phyloP scores from a whole-genome alignment of 2,888 invertebrate species.

The Oeneis ivallda region DNA sequence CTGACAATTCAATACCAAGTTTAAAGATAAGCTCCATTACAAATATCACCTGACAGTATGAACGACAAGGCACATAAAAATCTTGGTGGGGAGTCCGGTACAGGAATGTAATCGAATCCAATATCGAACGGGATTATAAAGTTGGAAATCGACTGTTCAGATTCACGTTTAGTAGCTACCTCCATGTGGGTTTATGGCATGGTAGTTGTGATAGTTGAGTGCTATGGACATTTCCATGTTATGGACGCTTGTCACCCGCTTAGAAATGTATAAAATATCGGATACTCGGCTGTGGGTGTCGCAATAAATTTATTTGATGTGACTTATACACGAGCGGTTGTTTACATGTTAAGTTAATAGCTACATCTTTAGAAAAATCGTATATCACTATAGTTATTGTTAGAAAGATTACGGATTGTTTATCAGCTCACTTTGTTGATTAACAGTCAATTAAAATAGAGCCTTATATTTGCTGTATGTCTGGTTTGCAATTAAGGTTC shows the following conservation, averaged over 20 bases:
- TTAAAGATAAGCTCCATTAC: conserved; percentile 61
- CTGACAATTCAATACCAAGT: conserved; percentile 69
- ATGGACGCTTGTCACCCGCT: conserved; percentile 43
- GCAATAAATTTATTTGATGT: conserved; percentile 28
- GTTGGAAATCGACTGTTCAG: conserved; percentile 39
- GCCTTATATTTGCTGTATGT: background rate
- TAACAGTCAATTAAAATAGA: background rate
- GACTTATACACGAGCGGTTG: conserved; percentile 21
- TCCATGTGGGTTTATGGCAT: conserved; percentile 42
- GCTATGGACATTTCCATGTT: conserved; percentile 38
- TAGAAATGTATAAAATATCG: conserved; percentile 40
- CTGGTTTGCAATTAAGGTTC: background rate
- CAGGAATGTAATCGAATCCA: conserved; percentile 48
- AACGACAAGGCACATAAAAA: conserved; percentile 57
- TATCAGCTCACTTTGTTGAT: background rate
- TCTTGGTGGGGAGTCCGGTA: conserved; percentile 49
- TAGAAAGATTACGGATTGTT: conserved; percentile 3
- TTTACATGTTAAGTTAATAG: conserved; percentile 25
- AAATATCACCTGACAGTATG: conserved; percentile 59
- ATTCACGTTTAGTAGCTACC: conserved; percentile 40
- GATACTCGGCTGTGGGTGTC: conserved; percentile 21
- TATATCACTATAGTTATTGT: conserved; percentile 5
- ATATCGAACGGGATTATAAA: conserved; percentile 42
- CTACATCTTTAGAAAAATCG: conserved; percentile 12
- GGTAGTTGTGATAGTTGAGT: conserved; percentile 42